Evolutionary conservation across 1,140 invertebrate genomes (phyloP), one percentile per base, ranked within the genome.

Genomic region (Hetaerina americana): DNA sequence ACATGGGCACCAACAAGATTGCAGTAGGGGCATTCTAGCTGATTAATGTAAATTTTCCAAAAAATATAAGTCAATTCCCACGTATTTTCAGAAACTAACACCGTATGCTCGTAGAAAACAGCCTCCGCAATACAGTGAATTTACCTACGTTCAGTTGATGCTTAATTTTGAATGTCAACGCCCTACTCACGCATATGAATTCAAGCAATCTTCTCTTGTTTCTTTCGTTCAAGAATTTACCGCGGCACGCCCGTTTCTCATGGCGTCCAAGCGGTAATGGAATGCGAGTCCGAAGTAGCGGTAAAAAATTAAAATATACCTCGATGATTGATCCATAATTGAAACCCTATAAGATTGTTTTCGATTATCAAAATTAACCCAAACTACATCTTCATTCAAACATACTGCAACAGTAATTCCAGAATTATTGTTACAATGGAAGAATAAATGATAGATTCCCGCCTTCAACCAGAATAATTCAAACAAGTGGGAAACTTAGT

Each of bases 1-100:
- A 77, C 88, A 91, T 66, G 92, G 92, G 1, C 92, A 92, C 92
- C 92, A 95, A 79, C 90, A 94, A 0, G 91, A 89, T 77, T 88
- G 82, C 31, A 94, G 75, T 1, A 90, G 79, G n/a, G 87, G 86
- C 90, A 92, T 92, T 79, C 79, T 85, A 18, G 10, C 2, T 12
- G 40, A 57, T 57, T 5, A 57, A 10, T 57, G 22, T 5, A 57
- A 18, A 12, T 57, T 57, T 57, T 57, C 2, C 40, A 18, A 3
- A 57, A 57, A 5, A 5, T 57, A 57, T 5, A 57, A 18, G 2
- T n/a, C n/a, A n/a, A n/a, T n/a, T n/a, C n/a, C n/a, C n/a, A n/a
- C n/a, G n/a, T n/a, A n/a, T n/a, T n/a, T n/a, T n/a, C n/a, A n/a
- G n/a, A n/a, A n/a, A n/a, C n/a, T n/a, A n/a, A n/a, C n/a, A n/a